Evolutionary conservation across 2,888 invertebrate species (phyloP), one percentile per base, ranked within the genome.

Genomic region (Hermodice carunculata): DNA sequence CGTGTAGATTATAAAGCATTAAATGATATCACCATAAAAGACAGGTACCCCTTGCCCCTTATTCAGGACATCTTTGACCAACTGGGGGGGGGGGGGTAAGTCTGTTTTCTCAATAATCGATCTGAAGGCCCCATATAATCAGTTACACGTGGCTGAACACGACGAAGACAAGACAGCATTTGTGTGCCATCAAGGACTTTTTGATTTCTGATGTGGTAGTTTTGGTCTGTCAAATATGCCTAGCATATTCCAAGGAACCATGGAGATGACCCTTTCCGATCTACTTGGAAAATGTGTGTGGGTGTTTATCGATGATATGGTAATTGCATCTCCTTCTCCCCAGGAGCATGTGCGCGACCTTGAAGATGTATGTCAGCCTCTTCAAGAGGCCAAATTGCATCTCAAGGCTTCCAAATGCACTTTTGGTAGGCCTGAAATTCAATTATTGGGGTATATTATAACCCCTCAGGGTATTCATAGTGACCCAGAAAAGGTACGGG

Each of bases 361-460:
- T n/a, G n/a, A n/a, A n/a, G n/a, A n/a, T n/a, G n/a, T n/a, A n/a
- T n/a, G n/a, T n/a, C n/a, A n/a, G n/a, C n/a, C n/a, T n/a, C n/a
- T n/a, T n/a, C n/a, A n/a, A n/a, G n/a, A n/a, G n/a, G n/a, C n/a
- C n/a, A n/a, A n/a, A n/a, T n/a, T n/a, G n/a, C n/a, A n/a, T n/a
- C n/a, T n/a, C 3, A 54, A 54, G 5, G 22, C 11, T 22, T 2
- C 14, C 14, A 54, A 54, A n/a, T 54, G 54, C 24, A 8, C 14
- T 24, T 40, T 54, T 6, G 19, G 22, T n/a, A 5, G 11, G 8
- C 3, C 5, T 1, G 40, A 40, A 11, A 8, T 54, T 3, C 4
- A 34, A 11, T n/a, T 54, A 24, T 22, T 54, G 24, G 54, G 54
- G 3, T 54, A 54, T 24, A 8, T 54, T 22, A 40, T 54, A n/a